Evolutionary conservation across 2,113 vertebrate genomes (phyloP).

Genomic region (Podiceps cristatus): DNA sequence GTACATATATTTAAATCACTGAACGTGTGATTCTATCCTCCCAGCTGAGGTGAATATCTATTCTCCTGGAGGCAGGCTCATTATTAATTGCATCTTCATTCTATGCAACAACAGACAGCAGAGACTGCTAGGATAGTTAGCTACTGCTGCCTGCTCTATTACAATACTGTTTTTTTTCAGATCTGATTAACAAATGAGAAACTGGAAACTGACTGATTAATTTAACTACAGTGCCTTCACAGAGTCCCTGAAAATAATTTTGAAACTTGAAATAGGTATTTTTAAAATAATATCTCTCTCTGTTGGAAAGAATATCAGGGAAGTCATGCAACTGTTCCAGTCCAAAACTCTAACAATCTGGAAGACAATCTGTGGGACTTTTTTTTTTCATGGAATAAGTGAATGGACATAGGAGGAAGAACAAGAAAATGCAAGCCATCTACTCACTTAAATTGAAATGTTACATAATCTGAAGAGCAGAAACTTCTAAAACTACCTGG

Average conservation of each 20-base stretch:
- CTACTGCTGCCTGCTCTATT: slow-evolving; percentile 82
- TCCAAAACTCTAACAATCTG: neutral
- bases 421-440: neutral
- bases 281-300: neutral
- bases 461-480: neutral
- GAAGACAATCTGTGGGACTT: neutral
- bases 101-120: slow-evolving; percentile 10
- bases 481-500: neutral
- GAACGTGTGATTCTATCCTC: slow-evolving; percentile 4
- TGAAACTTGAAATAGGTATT: slow-evolving; percentile 10
- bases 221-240: slow-evolving; percentile 77
- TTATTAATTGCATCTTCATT: slow-evolving; percentile 63
- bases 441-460: neutral
- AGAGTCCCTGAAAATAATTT: slow-evolving; percentile 75
- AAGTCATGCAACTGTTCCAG: neutral
- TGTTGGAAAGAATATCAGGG: neutral
- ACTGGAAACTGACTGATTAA: slow-evolving; percentile 86
- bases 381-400: neutral
- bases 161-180: slow-evolving; percentile 69
- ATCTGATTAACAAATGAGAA: slow-evolving; percentile 84
- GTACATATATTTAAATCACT: slow-evolving; percentile 31
- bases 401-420: neutral
- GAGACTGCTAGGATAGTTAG: slow-evolving; percentile 72
- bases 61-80: neutral
- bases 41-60: neutral